Percentiles rank a stretch among this genome's conserved stretches.
Evolutionary conservation across 2,888 invertebrate species (phyloP).

Genomic region (Thymelicus acteon): DNA sequence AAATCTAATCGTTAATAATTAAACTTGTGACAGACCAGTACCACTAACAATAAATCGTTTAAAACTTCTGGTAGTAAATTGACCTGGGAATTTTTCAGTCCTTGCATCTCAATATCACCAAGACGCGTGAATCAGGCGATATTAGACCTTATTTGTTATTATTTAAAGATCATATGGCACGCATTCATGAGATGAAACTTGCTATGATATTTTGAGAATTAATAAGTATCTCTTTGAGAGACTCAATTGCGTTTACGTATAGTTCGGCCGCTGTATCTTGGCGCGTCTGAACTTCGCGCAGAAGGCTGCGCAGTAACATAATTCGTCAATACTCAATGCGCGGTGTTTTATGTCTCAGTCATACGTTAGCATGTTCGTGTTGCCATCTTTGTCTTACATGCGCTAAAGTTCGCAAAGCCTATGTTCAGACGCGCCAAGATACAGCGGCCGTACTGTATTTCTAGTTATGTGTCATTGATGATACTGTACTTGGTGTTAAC

Average conservation of each 20-base stretch:
- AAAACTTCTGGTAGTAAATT: conserved; percentile 19
- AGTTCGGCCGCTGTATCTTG: no score
- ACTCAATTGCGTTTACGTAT: conserved; percentile 5
- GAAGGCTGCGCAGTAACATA: no score
- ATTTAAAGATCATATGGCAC: not conserved
- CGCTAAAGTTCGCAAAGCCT: no score
- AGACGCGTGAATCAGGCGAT: not conserved
- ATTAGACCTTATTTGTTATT: not conserved
- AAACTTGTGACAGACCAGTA: not conserved
- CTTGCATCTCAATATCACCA: not conserved
- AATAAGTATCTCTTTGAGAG: conserved; percentile 8
- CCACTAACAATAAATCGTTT: conserved; percentile 17
- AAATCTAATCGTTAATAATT: conserved; percentile 4
- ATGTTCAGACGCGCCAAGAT: no score
- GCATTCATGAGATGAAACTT: conserved; percentile 11
- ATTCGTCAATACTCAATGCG: no score
- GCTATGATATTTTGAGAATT: conserved; percentile 17
- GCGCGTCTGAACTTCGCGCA: no score
- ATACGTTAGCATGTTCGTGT: no score
- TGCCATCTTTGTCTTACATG: no score
- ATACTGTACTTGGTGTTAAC: not conserved
- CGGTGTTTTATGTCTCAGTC: no score
- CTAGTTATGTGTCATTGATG: conserved; percentile 18
- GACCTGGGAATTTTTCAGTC: conserved; percentile 13
- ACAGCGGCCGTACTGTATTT: no score